Base-by-base conservation (phyloP, 2,888 invertebrate species). In the Altica lythri region DNA sequence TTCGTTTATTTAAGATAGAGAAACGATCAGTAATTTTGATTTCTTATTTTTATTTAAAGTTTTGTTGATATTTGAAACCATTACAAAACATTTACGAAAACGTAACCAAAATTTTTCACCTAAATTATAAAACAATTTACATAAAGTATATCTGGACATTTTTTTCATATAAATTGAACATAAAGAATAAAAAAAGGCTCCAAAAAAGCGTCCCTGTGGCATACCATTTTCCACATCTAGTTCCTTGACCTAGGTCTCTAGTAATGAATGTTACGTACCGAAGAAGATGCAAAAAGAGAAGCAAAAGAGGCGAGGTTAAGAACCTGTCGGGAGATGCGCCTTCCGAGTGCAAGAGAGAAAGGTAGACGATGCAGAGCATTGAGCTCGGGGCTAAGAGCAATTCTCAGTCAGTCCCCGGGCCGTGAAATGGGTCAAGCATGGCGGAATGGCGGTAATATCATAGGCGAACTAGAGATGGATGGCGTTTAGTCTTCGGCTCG, bases 271-370 rank as follows among this genome's bases (percentile, higher is more conserved):
- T 48, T 48, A 40, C 40, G 48, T 48, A 48, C 48, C 40, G 34
- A 45, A 45, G 48, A 48, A 40, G 40, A 40, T 40, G 40, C 48
- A 48, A 48, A 48, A 48, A 48, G 48, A 48, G 30, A 48, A 40
- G 40, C 19, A 30, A 30, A 48, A 30, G 40, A 40, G 48, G 30
- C 38, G 67, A 68, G 68, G 68, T 68, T 67, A 68, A 68, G 68
- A 68, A 68, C 68, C 68, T 68, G 68, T 67, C 48, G 48, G 40
- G 38, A 40, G 38, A 37, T 48, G 38, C 37, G 16, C 8, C 37
- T n/a, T n/a, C n/a, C n/a, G n/a, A n/a, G n/a, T n/a, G n/a, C n/a
- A n/a, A n/a, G n/a, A n/a, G n/a, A n/a, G n/a, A n/a, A n/a, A n/a
- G n/a, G n/a, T n/a, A n/a, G 25, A 29, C 16, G 44, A 25, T 29